These are phyloP conservation scores for Geotrypetes seraphini DNA, from an alignment of 2,797 vertebrate species.

Conservation along the genomic window DNA sequence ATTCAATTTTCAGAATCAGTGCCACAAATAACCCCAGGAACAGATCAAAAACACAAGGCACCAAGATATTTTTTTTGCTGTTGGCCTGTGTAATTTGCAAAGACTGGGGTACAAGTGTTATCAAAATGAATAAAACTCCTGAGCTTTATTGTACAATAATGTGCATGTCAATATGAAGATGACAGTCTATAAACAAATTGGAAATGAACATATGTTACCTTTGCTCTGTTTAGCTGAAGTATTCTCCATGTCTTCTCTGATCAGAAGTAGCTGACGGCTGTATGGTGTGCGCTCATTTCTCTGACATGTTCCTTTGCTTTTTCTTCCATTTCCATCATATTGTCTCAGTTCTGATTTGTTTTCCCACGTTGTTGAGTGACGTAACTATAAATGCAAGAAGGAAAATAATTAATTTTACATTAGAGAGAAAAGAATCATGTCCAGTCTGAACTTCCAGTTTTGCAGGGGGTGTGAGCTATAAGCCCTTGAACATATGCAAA, in stretches of 20 bases:
- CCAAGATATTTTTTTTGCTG: too few species aligned
- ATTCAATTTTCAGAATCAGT: too few species aligned
- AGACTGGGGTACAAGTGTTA: background rate
- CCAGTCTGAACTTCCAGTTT: too few species aligned
- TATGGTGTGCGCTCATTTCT: background rate
- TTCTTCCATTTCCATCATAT: conserved; percentile 4
- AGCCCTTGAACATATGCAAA: too few species aligned
- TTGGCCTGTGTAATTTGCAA: too few species aligned
- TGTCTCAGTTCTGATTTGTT: background rate
- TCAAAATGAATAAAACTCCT: background rate
- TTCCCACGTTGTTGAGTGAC: background rate
- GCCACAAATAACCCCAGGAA: too few species aligned
- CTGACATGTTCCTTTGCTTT: background rate
- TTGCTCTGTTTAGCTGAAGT: background rate
- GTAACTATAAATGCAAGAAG: background rate
- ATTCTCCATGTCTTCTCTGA: background rate
- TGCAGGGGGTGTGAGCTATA: too few species aligned
- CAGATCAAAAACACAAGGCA: too few species aligned
- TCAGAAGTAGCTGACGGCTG: background rate
- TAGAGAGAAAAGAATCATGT: too few species aligned
- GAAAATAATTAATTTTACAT: too few species aligned
- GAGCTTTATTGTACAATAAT: background rate
- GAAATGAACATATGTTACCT: background rate
- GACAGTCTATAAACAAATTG: background rate
- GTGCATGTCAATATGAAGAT: background rate